Evolutionary conservation across 2,113 vertebrate genomes (phyloP).

Genomic region (Notechis scutatus): DNA sequence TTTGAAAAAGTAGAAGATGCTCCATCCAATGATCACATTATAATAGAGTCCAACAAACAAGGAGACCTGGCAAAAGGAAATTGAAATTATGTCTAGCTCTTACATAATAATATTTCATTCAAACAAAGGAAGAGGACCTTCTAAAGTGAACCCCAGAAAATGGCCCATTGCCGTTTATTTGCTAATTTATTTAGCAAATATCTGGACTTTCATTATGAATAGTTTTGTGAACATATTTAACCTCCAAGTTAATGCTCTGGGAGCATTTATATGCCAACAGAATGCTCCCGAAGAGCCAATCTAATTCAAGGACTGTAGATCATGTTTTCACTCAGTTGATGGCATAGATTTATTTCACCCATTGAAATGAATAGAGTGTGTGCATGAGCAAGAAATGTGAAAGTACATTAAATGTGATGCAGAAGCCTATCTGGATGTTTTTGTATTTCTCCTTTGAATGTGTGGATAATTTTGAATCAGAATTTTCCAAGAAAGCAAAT

Average conservation of each 20-base stretch:
- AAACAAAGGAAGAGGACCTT: accelerated
- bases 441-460: neutral
- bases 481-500: neutral
- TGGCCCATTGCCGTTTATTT: neutral
- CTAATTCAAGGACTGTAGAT: neutral
- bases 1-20: conserved; percentile 98
- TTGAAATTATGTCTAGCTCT: neutral
- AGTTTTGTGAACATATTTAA: neutral
- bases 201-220: neutral
- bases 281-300: neutral
- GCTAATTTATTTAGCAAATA: neutral
- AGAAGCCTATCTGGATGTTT: neutral
- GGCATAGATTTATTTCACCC: neutral
- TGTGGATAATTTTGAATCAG: neutral
- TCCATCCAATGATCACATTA: conserved; percentile 98
- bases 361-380: neutral
- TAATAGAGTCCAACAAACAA: conserved; percentile 96
- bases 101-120: accelerated
- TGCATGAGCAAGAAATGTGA: neutral
- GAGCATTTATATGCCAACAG: neutral
- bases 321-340: neutral
- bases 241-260: neutral
- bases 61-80: conserved; percentile 76
- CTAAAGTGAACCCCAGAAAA: neutral
- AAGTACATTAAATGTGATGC: neutral